Evolutionary conservation across 2,888 invertebrate species (phyloP).

Genomic region (Metopia argyrocephala): DNA sequence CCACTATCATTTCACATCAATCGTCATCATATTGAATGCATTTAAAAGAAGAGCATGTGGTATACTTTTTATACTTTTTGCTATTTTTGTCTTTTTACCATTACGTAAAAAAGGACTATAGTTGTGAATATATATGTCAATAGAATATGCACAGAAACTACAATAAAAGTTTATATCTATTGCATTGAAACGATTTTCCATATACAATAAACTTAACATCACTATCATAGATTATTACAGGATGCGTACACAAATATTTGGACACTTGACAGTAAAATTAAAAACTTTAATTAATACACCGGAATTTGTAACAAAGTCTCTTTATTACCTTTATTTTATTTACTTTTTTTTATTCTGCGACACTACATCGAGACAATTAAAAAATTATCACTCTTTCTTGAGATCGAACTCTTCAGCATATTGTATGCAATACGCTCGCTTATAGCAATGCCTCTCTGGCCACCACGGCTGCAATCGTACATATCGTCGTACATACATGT

Average conservation of each 20-base stretch:
- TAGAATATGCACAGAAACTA: neutral
- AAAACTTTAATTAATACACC: neutral
- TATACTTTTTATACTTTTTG: neutral
- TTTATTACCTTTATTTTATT: neutral
- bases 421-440: too few species aligned
- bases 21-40: conserved; percentile 24
- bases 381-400: too few species aligned
- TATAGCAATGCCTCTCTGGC: too few species aligned
- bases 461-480: too few species aligned
- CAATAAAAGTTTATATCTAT: conserved; percentile 40
- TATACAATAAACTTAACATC: conserved; percentile 32
- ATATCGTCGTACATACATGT: too few species aligned
- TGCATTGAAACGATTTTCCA: conserved; percentile 43
- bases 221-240: conserved; percentile 24
- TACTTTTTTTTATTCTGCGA: neutral
- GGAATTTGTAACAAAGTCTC: neutral
- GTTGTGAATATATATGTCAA: too few species aligned
- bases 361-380: neutral
- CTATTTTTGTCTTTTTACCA: conserved; percentile 5
- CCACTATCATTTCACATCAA: conserved; percentile 21
- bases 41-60: conserved; percentile 37
- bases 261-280: conserved; percentile 1
- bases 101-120: conserved; percentile 18
- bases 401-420: too few species aligned
- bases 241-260: too few species aligned